Evolutionary conservation across 2,888 invertebrate genomes (phyloP).

Genomic region (Sycophila texana): DNA sequence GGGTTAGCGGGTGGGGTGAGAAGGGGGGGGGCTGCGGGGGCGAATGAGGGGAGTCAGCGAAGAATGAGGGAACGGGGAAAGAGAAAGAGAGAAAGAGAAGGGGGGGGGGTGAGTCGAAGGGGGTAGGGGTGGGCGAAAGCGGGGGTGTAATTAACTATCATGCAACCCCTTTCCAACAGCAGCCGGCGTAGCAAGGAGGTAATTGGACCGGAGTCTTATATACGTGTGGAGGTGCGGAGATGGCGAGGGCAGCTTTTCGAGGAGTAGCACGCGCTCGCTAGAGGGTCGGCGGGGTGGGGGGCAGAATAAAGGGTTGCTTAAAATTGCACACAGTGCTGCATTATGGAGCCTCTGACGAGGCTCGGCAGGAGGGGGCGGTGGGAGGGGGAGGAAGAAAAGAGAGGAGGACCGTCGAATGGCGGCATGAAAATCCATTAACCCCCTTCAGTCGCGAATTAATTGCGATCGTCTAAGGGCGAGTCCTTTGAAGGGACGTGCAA

Average conservation of each 20-base stretch:
- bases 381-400: background rate
- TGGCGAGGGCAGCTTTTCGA: conserved; percentile 59
- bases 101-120: conserved; percentile 53
- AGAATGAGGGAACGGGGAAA: conserved; percentile 37
- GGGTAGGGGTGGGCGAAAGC: conserved; percentile 54
- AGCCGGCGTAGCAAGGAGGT: conserved; percentile 74
- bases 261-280: conserved; percentile 49
- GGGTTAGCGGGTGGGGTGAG: conserved; percentile 55
- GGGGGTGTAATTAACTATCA: conserved; percentile 75
- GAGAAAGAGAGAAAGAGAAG: no score
- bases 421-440: conserved; percentile 73
- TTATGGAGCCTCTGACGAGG: conserved; percentile 73
- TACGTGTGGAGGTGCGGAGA: conserved; percentile 64
- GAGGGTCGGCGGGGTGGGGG: conserved; percentile 61
- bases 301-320: conserved; percentile 74
- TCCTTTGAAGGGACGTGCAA: conserved; percentile 62
- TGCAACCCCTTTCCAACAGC: conserved; percentile 72
- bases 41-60: conserved; percentile 55
- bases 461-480: conserved; percentile 72
- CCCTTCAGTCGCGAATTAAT: conserved; percentile 72
- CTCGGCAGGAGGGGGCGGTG: conserved; percentile 61
- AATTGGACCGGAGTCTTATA: conserved; percentile 75
- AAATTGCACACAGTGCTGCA: conserved; percentile 74
- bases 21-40: conserved; percentile 53
- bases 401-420: conserved; percentile 69